Conservation (phyloP, 1,140 invertebrate species). For the Platorchestia sp. region DNA sequence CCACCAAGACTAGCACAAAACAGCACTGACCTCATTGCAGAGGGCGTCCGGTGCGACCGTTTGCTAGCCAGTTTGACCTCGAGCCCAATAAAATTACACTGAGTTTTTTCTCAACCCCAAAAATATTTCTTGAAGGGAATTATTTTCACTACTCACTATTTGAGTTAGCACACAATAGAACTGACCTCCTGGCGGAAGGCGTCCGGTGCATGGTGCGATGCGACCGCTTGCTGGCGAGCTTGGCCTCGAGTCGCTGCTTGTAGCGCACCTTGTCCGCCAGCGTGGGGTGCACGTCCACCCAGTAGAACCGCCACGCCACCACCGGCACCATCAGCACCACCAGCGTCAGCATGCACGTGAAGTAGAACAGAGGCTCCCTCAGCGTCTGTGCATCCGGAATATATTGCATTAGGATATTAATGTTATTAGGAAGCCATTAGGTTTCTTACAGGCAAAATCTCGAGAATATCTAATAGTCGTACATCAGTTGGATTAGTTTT, state of each 20-base stretch:
- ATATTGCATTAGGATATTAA: no score
- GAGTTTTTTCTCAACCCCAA: no score
- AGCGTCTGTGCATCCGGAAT: constrained; percentile 76
- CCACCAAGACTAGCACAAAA: no score
- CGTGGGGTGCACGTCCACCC: constrained; percentile 89
- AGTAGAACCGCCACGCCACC: constrained; percentile 93
- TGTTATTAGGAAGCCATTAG: no score
- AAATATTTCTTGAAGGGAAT: no score
- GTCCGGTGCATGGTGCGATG: constrained; percentile 80
- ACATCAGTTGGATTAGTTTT: no score
- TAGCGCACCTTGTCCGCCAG: constrained; percentile 91
- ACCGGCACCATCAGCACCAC: constrained; percentile 91
- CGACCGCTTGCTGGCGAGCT: constrained; percentile 64
- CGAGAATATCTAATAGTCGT: no score
- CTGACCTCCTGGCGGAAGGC: constrained; percentile 85
- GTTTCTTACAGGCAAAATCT: no score
- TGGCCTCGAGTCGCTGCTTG: constrained; percentile 77
- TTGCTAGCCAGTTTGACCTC: constrained; percentile 65
- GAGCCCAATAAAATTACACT: no score
- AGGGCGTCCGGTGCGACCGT: constrained; percentile 77
- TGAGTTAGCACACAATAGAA: not conserved
- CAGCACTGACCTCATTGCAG: constrained; percentile 83
- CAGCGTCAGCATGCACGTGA: constrained; percentile 90
- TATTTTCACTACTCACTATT: no score
- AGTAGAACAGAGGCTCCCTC: constrained; percentile 94